Evolutionary conservation across 2,113 vertebrate genomes (phyloP), one percentile per base, ranked within the genome.

Genomic region (Phoenicopterus ruber): DNA sequence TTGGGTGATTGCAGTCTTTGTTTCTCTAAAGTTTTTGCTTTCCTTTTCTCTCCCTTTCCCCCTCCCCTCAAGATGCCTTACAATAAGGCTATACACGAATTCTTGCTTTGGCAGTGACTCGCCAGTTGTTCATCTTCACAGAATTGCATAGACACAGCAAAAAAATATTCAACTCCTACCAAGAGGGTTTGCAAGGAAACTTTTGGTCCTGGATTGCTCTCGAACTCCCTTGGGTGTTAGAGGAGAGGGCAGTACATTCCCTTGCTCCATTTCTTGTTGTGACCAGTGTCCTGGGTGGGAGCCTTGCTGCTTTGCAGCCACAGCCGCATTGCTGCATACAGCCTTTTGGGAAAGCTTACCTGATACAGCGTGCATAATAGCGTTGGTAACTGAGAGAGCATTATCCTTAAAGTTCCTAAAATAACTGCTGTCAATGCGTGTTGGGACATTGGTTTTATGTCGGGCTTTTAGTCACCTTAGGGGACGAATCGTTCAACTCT

Each of bases 241-340:
- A 88, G 49, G 14, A 82, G 34, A 82, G 15, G 24, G 9, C 59
- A 81, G 28, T 13, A 13, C 13, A 0, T 69, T 73, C 17, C 17
- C 24, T 82, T 77, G 25, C 38, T 93, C 24, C 10, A 7, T 59
- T 24, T 36, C 52, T 36, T 32, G 24, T 81, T 34, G 28, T 29
- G 38, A 76, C 36, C 4, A 3, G 20, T 21, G 34, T 65, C 1
- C 0, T 49, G 54, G 15, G 11, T 4, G 4, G 36, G 57, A 86
- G n/a, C 16, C 31, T 79, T 1, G 0, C 46, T 82, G 50, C 13
- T 40, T 84, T 67, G 79, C 28, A 55, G 42, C 54, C 28, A 24
- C 0, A 0, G 31, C 24, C 5, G 0, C 24, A 3, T 20, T 57
- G 25, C 22, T 40, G 32, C 2, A 0, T 47, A 17, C 29, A 77